Percentiles rank a stretch among this genome's conserved stretches.
phyloP scores from a whole-genome alignment of 1,140 invertebrate species.

The Limonius californicus region DNA sequence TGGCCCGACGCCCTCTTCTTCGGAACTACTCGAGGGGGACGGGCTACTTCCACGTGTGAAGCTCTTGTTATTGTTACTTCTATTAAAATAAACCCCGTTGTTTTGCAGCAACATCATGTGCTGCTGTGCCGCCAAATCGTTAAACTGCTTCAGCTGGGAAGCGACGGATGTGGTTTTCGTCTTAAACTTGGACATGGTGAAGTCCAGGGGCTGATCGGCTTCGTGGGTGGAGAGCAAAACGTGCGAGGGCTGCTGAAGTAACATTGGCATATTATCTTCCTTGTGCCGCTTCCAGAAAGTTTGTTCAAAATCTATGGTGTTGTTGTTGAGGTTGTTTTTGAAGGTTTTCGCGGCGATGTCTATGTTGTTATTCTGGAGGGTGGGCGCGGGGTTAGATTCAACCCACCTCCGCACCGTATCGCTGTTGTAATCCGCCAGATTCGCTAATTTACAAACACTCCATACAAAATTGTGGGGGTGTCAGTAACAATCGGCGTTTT shows the following conservation, averaged over 20 bases:
- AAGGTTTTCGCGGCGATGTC: constrained; percentile 24
- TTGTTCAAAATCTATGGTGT: constrained; percentile 43
- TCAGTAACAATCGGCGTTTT: neutral
- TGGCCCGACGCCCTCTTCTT: constrained; percentile 43
- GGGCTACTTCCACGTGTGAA: constrained; percentile 38
- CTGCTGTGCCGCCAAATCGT: constrained; percentile 38
- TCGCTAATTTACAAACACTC: constrained; percentile 32
- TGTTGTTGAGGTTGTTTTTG: constrained; percentile 41
- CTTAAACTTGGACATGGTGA: constrained; percentile 51
- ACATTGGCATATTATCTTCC: constrained; percentile 45
- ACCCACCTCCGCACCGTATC: constrained; percentile 47
- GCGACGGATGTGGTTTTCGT: constrained; percentile 39
- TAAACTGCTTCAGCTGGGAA: constrained; percentile 40
- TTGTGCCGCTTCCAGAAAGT: constrained; percentile 35
- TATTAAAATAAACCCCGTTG: constrained; percentile 43
- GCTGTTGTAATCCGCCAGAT: constrained; percentile 48
- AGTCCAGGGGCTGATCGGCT: constrained; percentile 48
- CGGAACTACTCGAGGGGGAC: constrained; percentile 43
- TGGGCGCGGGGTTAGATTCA: constrained; percentile 43
- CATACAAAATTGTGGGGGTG: neutral
- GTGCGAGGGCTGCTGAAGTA: constrained; percentile 45
- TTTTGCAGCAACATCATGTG: constrained; percentile 45
- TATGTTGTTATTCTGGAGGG: constrained; percentile 38
- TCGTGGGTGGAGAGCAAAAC: constrained; percentile 39
- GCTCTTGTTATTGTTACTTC: constrained; percentile 43